Conservation (phyloP, 1,140 invertebrate species). For the Aphelinus atriplicis region DNA sequence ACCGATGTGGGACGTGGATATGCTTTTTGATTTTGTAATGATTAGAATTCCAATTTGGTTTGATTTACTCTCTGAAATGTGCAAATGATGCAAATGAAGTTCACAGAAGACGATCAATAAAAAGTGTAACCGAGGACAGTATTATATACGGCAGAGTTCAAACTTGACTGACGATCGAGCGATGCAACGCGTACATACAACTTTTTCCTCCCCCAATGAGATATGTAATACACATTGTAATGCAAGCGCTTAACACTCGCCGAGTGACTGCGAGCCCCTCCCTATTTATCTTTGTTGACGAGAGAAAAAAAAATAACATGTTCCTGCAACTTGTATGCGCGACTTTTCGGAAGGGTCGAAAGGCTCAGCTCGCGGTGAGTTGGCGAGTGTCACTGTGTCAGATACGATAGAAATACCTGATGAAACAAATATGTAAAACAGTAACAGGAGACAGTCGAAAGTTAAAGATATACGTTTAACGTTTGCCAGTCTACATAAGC, state of each 20-base stretch:
- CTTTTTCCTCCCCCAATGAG: constrained; percentile 2
- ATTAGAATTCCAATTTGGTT: no score
- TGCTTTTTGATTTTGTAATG: no score
- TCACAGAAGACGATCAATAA: no score
- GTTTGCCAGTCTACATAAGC: constrained; percentile 37
- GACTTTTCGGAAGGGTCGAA: not conserved
- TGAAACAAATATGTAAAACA: constrained; percentile 9
- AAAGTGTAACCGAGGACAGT: no score
- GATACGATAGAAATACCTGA: constrained; percentile 7
- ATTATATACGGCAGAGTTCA: not conserved
- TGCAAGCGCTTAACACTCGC: constrained; percentile 3
- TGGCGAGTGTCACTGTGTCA: not conserved
- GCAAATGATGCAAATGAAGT: no score
- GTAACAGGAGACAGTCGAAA: constrained; percentile 3
- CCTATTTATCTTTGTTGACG: not conserved
- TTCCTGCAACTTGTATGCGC: constrained; percentile 17
- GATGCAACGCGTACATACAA: constrained; percentile 25
- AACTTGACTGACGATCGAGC: constrained; percentile 36
- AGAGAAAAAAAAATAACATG: constrained; percentile 5
- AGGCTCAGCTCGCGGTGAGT: not conserved
- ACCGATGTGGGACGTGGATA: no score
- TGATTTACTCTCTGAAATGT: no score
- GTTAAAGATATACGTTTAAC: constrained; percentile 35
- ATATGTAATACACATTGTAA: constrained; percentile 3
- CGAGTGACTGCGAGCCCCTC: not conserved